Conservation (phyloP, 2,888 invertebrate species). For the Acleris literana region DNA sequence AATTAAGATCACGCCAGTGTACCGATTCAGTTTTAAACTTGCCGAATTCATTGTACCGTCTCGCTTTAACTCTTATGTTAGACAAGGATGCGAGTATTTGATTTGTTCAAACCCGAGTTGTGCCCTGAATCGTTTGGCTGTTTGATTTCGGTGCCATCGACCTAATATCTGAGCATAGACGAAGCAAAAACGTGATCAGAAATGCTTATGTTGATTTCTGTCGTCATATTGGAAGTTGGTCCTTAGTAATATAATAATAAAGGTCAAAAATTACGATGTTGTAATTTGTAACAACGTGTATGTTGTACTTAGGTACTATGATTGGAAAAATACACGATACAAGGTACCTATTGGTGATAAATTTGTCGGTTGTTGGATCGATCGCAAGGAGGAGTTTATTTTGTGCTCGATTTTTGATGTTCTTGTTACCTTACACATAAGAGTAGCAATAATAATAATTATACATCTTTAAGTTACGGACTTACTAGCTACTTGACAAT, state of each 20-base stretch:
- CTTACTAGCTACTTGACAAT: no score
- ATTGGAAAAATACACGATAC: conserved; percentile 19
- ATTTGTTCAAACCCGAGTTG: conserved; percentile 4
- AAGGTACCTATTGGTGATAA: neutral
- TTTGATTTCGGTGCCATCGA: conserved; percentile 34
- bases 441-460: no score
- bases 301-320: neutral
- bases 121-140: conserved; percentile 24
- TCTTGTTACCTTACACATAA: no score
- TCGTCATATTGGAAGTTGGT: neutral
- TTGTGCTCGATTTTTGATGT: neutral
- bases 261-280: conserved; percentile 1
- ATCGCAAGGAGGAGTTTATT: neutral
- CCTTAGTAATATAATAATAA: conserved; percentile 9
- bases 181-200: conserved; percentile 37
- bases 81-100: conserved; percentile 17
- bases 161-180: conserved; percentile 35
- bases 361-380: neutral
- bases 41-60: conserved; percentile 9
- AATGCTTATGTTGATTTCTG: conserved; percentile 23
- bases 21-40: conserved; percentile 20
- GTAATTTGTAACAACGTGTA: conserved; percentile 9
- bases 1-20: conserved; percentile 41
- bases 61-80: conserved; percentile 1
- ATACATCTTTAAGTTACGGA: no score